phyloP scores from a whole-genome alignment of 2,888 invertebrate species.

The Ethmia dodecea region DNA sequence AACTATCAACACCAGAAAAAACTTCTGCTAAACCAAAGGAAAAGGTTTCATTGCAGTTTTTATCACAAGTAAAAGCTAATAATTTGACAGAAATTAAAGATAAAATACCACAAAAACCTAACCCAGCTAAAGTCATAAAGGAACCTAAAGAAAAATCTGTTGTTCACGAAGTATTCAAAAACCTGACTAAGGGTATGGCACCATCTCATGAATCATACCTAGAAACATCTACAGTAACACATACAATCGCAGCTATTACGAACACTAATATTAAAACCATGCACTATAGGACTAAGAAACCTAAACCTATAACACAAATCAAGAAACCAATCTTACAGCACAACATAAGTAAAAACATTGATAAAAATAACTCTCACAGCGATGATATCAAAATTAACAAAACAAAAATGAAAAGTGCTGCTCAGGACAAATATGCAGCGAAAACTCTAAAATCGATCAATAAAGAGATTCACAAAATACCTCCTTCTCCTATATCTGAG shows the following conservation, averaged over 20 bases:
- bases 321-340: slow-evolving; percentile 41
- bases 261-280: slow-evolving; percentile 61
- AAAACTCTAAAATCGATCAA: slow-evolving; percentile 67
- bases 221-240: slow-evolving; percentile 39
- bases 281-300: slow-evolving; percentile 63
- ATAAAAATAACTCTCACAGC: slow-evolving; percentile 24
- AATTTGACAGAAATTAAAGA: neutral
- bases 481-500: slow-evolving; percentile 64
- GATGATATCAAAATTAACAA: slow-evolving; percentile 35
- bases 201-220: slow-evolving; percentile 13
- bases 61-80: neutral
- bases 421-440: slow-evolving; percentile 34
- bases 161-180: neutral
- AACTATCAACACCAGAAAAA: slow-evolving; percentile 7
- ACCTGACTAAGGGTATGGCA: neutral
- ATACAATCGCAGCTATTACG: slow-evolving; percentile 58
- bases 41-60: neutral
- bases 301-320: slow-evolving; percentile 55
- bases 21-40: neutral
- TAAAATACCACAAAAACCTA: neutral
- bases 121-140: neutral
- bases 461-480: slow-evolving; percentile 71
- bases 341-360: slow-evolving; percentile 20
- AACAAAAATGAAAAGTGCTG: slow-evolving; percentile 40
- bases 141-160: neutral